phyloP scores from a whole-genome alignment of 2,888 invertebrate genomes.

The Drosophila prolongata region DNA sequence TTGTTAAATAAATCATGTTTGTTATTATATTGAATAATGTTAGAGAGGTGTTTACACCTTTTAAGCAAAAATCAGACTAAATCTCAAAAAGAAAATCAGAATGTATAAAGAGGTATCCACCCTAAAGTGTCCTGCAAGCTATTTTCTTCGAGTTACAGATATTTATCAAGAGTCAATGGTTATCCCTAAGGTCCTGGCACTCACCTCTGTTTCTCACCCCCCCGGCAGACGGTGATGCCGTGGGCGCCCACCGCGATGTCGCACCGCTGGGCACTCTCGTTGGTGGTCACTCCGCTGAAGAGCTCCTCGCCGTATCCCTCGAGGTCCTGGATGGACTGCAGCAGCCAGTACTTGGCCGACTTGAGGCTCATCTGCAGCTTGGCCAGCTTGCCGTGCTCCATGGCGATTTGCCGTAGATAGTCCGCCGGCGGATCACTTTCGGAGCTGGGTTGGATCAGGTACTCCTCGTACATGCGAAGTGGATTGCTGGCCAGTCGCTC shows the following conservation, averaged over 20 bases:
- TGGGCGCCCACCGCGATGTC: slow-evolving; percentile 92
- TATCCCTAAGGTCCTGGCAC: slow-evolving; percentile 17
- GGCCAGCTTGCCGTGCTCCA: slow-evolving; percentile 84
- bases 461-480: slow-evolving; percentile 81
- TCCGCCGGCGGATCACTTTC: slow-evolving; percentile 77
- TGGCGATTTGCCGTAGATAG: slow-evolving; percentile 82
- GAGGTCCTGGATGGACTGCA: slow-evolving; percentile 92
- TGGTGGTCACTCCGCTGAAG: slow-evolving; percentile 88
- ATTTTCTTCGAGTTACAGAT: slow-evolving; percentile 1
- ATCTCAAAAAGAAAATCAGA: too few relatives aligned
- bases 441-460: slow-evolving; percentile 74
- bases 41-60: too few relatives aligned
- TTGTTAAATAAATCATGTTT: too few relatives aligned
- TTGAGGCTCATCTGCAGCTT: slow-evolving; percentile 88
- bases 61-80: too few relatives aligned
- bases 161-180: too few relatives aligned
- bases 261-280: slow-evolving; percentile 82
- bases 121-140: too few relatives aligned
- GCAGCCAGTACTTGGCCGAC: slow-evolving; percentile 93
- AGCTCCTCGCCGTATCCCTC: slow-evolving; percentile 91
- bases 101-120: too few relatives aligned
- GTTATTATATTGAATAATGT: too few relatives aligned
- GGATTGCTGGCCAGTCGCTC: slow-evolving; percentile 74
- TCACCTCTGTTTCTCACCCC: slow-evolving; percentile 87
- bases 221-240: slow-evolving; percentile 90